These are phyloP conservation scores for Cephonodes hylas DNA, from an alignment of 2,888 invertebrate genomes.

Conservation along the genomic window DNA sequence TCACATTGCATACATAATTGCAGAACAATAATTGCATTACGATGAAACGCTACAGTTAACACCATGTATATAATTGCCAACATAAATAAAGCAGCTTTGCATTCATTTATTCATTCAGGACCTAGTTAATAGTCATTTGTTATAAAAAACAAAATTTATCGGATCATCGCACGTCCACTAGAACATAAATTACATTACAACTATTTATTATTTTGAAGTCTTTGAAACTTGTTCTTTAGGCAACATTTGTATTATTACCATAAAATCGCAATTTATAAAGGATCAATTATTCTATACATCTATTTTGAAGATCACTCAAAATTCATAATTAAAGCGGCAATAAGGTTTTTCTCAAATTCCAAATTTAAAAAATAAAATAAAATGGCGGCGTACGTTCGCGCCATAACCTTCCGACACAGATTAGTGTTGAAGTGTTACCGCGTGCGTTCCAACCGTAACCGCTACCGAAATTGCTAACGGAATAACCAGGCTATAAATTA, in stretches of 20 bases:
- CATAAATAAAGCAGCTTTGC: not conserved
- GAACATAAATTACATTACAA: too few species aligned
- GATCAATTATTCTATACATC: not conserved
- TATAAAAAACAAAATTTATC: not conserved
- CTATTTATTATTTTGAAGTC: not conserved
- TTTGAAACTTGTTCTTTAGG: not conserved
- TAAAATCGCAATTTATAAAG: not conserved
- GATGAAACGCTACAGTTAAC: not conserved
- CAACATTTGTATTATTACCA: not conserved
- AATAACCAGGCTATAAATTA: not conserved
- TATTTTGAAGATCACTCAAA: not conserved
- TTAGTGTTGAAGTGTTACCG: not conserved
- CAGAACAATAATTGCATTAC: not conserved
- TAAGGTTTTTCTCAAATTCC: not conserved
- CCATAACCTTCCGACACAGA: not conserved
- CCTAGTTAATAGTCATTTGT: not conserved
- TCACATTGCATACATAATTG: not conserved
- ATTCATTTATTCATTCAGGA: not conserved
- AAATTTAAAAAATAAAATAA: too few species aligned
- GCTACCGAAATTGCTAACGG: conserved; percentile 9
- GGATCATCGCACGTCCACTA: not conserved
- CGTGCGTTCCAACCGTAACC: not conserved
- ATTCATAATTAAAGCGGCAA: not conserved
- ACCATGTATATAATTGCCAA: not conserved
- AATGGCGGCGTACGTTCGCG: too few species aligned